Base-by-base conservation (phyloP, 2,113 vertebrate species). In the Labeo catla region DNA sequence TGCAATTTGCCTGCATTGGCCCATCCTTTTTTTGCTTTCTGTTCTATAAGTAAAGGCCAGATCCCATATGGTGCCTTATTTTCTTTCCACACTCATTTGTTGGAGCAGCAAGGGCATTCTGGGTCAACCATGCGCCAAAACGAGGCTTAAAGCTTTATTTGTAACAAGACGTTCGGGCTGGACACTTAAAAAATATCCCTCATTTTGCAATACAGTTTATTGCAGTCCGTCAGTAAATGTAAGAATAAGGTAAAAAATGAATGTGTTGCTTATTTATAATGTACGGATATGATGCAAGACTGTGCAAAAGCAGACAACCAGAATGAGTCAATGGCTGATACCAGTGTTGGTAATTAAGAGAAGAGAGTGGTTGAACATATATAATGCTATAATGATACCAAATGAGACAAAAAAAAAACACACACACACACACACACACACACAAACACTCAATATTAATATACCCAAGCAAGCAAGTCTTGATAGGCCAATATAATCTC, bases 1-100 rank as follows among this genome's bases (percentile, higher is more conserved):
- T 92, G 90, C 88, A 90, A 90, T 94, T 93, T 93, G 87, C 83
- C 76, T 89, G 72, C 88, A 66, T 91, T 91, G 89, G 85, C 88
- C 81, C 86, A 88, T 47, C 8, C 82, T 85, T 88, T 81, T 54
- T 54, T 77, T 5, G 10, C 47, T 74, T 63, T 49, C 74, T 90
- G 85, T 90, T 78, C 87, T 89, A 91, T 91, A 90, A 89, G 74
- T 89, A 91, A 91, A 91, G 88, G 88, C 88, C 88, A 91, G 66
- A 88, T 90, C 88, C 88, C 87, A 81, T 84, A 72, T 86, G 89
- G 86, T 78, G 72, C 86, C 86, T 84, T 89, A 89, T 92, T 91
- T 87, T 89, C 90, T 79, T 89, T 83, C 90, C 89, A 86, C 84
- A 74, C 85, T 90, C 2, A 86, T 93, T 93, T 90, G 87, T 90